Evolutionary conservation across 1,140 invertebrate species (phyloP).

Genomic region (Delia radicum): DNA sequence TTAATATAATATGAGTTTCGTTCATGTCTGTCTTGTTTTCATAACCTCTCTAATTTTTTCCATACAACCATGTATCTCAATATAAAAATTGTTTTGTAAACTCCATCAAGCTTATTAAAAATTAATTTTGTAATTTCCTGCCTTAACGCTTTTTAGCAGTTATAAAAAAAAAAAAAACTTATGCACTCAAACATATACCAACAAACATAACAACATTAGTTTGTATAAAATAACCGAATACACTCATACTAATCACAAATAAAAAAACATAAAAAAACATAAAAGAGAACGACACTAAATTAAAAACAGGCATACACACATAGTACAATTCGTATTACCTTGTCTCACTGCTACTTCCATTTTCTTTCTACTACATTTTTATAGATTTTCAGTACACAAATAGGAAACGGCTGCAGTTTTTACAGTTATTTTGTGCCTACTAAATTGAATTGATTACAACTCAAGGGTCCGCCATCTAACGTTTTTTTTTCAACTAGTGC

Average conservation of each 20-base stretch:
- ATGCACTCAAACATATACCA: not conserved
- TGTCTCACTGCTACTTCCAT: no score
- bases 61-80: not conserved
- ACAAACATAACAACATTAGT: not conserved
- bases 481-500: no score
- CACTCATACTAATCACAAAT: not conserved
- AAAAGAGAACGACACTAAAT: not conserved
- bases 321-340: no score
- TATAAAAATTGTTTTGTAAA: not conserved
- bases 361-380: no score
- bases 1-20: not conserved
- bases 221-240: not conserved
- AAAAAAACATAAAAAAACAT: not conserved
- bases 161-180: not conserved
- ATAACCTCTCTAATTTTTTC: not conserved
- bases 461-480: no score
- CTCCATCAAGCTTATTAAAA: not conserved
- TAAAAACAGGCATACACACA: not conserved
- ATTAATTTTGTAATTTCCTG: conserved; percentile 2
- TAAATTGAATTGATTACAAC: no score
- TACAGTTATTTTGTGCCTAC: no score
- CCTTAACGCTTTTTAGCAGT: not conserved
- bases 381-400: no score
- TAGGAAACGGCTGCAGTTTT: no score
- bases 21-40: not conserved